phyloP scores from a whole-genome alignment of 2,113 vertebrate genomes.

The Probosciger aterrimus region DNA sequence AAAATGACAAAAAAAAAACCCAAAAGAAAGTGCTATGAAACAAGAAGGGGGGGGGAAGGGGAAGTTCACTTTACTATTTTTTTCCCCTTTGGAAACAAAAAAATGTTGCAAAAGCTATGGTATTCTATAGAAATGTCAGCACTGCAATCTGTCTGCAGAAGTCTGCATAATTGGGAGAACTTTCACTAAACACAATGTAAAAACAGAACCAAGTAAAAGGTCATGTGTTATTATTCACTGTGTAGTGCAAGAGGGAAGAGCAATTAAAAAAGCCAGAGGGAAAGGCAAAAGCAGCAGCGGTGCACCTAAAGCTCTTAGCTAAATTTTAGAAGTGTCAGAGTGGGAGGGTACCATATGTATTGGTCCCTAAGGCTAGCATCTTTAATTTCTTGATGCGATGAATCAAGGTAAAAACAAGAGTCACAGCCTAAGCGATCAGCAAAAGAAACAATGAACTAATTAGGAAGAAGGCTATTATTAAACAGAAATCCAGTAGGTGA shows the following conservation, averaged over 20 bases:
- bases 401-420: background rate
- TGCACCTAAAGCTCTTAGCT: background rate
- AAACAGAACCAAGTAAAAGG: conserved; percentile 38
- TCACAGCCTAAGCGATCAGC: background rate
- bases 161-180: conserved; percentile 37
- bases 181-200: conserved; percentile 26
- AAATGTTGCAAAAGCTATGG: conserved; percentile 21
- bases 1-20: background rate
- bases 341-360: conserved; percentile 34
- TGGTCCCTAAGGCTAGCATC: background rate
- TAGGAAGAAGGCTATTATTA: background rate
- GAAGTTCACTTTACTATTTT: background rate
- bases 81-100: conserved; percentile 13
- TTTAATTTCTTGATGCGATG: background rate
- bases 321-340: conserved; percentile 16
- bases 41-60: background rate
- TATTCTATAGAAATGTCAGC: conserved; percentile 37
- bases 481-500: background rate
- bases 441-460: background rate
- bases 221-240: conserved; percentile 42
- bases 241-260: conserved; percentile 4
- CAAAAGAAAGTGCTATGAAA: background rate
- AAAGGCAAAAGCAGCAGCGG: conserved; percentile 20
- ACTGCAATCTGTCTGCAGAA: conserved; percentile 26
- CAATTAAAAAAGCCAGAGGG: conserved; percentile 36